Evolutionary conservation across 2,113 vertebrate genomes (phyloP).

Genomic region (Dinomys branickii): DNA sequence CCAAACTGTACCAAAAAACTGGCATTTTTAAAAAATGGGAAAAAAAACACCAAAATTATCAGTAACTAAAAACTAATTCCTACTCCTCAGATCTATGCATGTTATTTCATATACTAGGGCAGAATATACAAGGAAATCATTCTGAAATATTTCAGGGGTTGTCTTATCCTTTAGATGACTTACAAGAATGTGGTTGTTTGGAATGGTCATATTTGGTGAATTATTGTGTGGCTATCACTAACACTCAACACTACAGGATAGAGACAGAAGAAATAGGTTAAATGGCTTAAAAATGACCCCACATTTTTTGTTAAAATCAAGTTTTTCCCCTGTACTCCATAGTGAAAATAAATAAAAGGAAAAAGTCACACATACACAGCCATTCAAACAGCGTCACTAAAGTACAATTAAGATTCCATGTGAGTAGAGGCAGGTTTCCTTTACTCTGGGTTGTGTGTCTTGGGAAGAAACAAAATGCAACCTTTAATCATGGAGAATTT

Average conservation of each 20-base stretch:
- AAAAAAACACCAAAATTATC: background rate
- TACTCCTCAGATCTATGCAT: background rate
- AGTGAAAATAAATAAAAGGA: conserved; percentile 42
- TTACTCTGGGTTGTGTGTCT: background rate
- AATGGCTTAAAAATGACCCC: conserved; percentile 39
- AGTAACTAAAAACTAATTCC: background rate
- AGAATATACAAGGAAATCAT: conserved; percentile 31
- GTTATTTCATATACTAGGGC: background rate
- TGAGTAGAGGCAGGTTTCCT: background rate
- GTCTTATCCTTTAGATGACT: conserved; percentile 24
- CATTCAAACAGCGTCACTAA: background rate
- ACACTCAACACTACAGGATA: background rate
- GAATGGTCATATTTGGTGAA: conserved; percentile 28
- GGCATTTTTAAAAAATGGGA: background rate
- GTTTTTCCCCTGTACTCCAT: conserved; percentile 18
- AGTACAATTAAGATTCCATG: background rate
- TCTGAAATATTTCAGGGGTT: conserved; percentile 35
- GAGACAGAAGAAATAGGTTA: conserved; percentile 29
- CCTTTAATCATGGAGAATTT: background rate
- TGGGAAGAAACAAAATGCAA: conserved; percentile 32
- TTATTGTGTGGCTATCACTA: background rate
- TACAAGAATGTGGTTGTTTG: conserved; percentile 32
- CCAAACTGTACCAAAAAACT: background rate
- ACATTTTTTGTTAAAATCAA: background rate
- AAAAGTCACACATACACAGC: conserved; percentile 15